These are phyloP conservation scores for Rhagoletis zephyria DNA, from an alignment of 1,140 invertebrate genomes.

Conservation along the genomic window DNA sequence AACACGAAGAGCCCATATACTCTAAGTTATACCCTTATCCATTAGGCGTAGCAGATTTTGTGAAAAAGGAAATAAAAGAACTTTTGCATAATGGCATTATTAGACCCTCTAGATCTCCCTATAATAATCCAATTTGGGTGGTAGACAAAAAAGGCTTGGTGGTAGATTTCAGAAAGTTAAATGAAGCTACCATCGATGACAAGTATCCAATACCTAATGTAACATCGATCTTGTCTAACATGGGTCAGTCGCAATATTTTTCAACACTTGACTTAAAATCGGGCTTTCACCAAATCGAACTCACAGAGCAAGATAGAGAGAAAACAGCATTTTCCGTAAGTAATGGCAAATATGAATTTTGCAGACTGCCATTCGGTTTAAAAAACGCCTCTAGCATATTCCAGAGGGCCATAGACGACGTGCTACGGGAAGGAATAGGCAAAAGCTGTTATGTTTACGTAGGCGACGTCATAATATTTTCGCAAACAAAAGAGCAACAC, in stretches of 20 bases:
- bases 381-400: no score
- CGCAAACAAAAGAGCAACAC: no score
- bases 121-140: constrained; percentile 54
- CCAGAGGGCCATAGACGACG: no score
- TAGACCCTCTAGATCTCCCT: constrained; percentile 51
- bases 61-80: constrained; percentile 50
- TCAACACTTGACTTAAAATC: constrained; percentile 65
- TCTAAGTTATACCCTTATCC: constrained; percentile 24
- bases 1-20: no score
- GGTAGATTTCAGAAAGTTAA: constrained; percentile 65
- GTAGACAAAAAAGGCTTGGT: constrained; percentile 26
- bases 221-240: constrained; percentile 62
- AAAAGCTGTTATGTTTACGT: no score
- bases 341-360: no score
- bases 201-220: constrained; percentile 49
- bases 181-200: constrained; percentile 62
- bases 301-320: no score
- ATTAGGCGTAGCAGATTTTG: constrained; percentile 43
- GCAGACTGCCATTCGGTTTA: no score
- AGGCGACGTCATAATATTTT: no score
- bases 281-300: constrained; percentile 68
- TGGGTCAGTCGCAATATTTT: constrained; percentile 65
- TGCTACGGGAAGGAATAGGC: no score
- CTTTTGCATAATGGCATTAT: constrained; percentile 55
- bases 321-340: no score